Conservation (phyloP, 2,888 invertebrate genomes). For the Cenopis cana region DNA sequence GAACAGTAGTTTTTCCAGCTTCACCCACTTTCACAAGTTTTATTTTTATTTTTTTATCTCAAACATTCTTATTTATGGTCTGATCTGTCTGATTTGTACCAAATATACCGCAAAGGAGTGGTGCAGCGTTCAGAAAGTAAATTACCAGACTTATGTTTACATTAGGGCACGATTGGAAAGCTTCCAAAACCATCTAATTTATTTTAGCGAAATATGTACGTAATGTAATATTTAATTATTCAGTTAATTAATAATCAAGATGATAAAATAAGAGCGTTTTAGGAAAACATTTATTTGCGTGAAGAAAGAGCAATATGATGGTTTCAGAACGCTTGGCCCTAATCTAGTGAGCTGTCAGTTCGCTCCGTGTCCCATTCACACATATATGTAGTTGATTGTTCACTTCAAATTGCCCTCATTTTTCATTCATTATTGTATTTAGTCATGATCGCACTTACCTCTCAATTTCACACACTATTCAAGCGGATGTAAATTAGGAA, state of each 20-base stretch:
- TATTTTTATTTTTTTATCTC: conserved; percentile 11
- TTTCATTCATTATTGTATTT: conserved; percentile 39
- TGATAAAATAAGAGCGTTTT: background rate
- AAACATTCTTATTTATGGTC: too few relatives aligned
- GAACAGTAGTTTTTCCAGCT: conserved; percentile 17
- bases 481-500: conserved; percentile 31
- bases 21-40: conserved; percentile 16
- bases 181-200: background rate
- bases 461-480: conserved; percentile 34
- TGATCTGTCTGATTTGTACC: conserved; percentile 37
- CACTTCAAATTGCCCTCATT: conserved; percentile 39
- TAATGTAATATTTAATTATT: background rate
- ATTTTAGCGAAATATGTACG: background rate
- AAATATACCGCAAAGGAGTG: conserved; percentile 59
- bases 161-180: background rate
- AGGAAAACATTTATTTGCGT: background rate
- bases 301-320: background rate
- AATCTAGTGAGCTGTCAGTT: conserved; percentile 43
- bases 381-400: conserved; percentile 25
- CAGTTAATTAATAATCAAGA: background rate
- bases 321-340: conserved; percentile 42
- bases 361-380: conserved; percentile 29
- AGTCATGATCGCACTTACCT: conserved; percentile 36
- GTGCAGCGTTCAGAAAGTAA: conserved; percentile 54
- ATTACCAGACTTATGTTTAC: conserved; percentile 20